Evolutionary conservation across 2,113 vertebrate species (phyloP).

Genomic region (Anolis carolinensis): DNA sequence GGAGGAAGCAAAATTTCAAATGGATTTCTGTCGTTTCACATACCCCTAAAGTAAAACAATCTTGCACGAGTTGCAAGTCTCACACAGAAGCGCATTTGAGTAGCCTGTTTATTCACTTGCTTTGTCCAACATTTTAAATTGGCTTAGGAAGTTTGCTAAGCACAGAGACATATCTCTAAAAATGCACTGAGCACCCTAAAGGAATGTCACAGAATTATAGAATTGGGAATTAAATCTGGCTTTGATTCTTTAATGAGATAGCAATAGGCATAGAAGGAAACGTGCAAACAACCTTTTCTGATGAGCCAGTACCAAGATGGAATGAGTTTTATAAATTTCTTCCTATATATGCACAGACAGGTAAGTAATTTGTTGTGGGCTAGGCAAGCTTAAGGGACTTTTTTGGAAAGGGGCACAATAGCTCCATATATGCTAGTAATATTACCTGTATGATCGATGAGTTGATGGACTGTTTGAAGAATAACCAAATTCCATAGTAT

Average conservation of each 20-base stretch:
- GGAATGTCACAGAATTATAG: background rate
- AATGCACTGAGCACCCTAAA: background rate
- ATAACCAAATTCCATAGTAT: constrained; percentile 96
- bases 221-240: background rate
- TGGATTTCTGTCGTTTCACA: no score
- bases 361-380: background rate
- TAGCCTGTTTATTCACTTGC: background rate
- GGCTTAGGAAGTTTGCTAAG: background rate
- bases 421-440: constrained; percentile 3
- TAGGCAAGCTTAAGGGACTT: constrained; percentile 29
- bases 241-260: background rate
- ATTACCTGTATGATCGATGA: constrained; percentile 96
- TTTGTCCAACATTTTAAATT: background rate
- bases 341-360: background rate
- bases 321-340: background rate
- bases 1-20: no score
- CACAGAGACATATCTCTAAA: background rate
- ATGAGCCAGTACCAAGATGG: background rate
- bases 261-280: background rate
- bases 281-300: background rate
- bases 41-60: background rate
- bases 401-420: background rate
- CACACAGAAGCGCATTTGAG: background rate
- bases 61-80: background rate
- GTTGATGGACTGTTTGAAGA: constrained; percentile 98